Conservation (phyloP, 37 sponge, comb jelly and placozoan genomes). For the Oopsacas minuta region DNA sequence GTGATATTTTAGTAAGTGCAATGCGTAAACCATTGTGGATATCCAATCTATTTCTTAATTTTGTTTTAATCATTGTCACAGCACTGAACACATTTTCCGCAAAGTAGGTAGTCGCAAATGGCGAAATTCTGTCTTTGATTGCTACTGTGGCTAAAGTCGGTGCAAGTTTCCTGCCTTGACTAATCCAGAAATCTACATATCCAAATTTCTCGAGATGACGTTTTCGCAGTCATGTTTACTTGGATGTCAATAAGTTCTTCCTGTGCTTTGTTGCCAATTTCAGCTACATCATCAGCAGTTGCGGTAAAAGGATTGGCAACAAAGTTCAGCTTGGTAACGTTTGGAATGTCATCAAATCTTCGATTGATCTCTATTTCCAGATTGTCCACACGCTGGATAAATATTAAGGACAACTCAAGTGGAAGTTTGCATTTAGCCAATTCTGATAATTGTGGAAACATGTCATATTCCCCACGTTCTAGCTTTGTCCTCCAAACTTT, state of each 20-base stretch:
- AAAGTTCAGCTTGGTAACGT: neutral
- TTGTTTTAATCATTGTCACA: too few species aligned
- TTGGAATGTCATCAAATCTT: neutral
- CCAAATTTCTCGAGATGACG: neutral
- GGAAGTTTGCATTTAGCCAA: neutral
- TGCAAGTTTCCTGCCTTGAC: too few species aligned
- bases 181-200: too few species aligned
- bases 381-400: neutral
- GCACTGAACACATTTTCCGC: too few species aligned
- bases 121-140: too few species aligned
- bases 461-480: neutral
- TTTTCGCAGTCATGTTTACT: neutral
- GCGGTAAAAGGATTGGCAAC: neutral
- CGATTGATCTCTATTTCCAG: neutral
- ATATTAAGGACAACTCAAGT: neutral
- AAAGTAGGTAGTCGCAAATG: too few species aligned
- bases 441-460: neutral
- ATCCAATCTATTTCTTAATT: too few species aligned
- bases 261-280: neutral
- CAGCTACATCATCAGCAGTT: neutral
- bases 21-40: too few species aligned
- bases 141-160: too few species aligned
- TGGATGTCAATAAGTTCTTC: neutral
- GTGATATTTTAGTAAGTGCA: too few species aligned
- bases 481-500: neutral